Base-by-base conservation (phyloP, 2,888 invertebrate species). In the Chloroclysta siterata region DNA sequence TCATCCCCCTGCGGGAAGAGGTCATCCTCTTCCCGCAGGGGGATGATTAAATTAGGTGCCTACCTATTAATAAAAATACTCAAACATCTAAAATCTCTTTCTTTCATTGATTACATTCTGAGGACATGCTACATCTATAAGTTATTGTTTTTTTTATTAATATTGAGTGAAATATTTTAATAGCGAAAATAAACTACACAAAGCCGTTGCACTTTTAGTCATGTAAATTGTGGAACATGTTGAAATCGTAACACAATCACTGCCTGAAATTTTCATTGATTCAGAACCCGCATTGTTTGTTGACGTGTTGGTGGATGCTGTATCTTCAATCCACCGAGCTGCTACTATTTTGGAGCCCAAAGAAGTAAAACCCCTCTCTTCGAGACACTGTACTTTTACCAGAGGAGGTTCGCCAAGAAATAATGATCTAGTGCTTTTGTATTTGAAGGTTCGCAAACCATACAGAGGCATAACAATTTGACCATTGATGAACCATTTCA, bases 331-430 rank as follows among this genome's bases (percentile, higher is more conserved):
- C 90, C 90, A 91, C 0, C 73, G 72, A 0, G 86, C 90, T 60
- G 79, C 85, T 22, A 75, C 75, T 68, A 84, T 80, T 44, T 82
- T 86, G 0, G 93, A 91, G 1, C 88, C 88, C 8, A 81, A 80
- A 22, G 51, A 36, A 41, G 48, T 61, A 28, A 57, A 52, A 8
- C 58, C 65, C 7, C 58, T 44, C 11, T 65, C 93, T 79, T 81
- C 94, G 48, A 88, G 94, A 84, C 88, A 95, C 72, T 79, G 94
- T 75, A 83, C 88, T 68, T 86, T 93, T 54, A 94, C 80, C 77
- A 89, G 87, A 68, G 93, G 88, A 70, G 94, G 81, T 28, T 65
- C 74, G 87, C 93, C 94, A 72, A 90, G 68, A 84, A 89, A 88
- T 6, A 85, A 69, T 0, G 80, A 68, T 13, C 84, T 79, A 0